Base-by-base conservation (phyloP, 2,797 vertebrate genomes). In the Diglossa cyanea region DNA sequence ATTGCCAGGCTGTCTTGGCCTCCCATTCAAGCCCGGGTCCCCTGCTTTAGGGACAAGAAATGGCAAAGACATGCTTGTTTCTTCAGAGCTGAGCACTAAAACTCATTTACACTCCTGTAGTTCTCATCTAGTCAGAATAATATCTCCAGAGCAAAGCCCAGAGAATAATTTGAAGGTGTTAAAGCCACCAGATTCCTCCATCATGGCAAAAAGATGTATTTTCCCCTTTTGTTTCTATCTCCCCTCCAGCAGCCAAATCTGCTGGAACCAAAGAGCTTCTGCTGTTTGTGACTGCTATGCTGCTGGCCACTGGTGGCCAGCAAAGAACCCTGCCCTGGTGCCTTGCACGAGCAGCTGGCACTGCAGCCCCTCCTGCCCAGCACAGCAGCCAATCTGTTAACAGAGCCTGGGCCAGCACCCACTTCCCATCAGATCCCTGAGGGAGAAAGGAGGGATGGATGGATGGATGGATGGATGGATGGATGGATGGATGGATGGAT, bases 81-180 rank as follows among this genome's bases (percentile, higher is more conserved):
- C 58, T 58, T 81, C 66, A 88, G 73, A 93, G 62, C 25, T 84
- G 63, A 93, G 37, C 48, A 48, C 33, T 90, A 73, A 79, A 79
- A 44, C 17, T 82, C 19, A 40, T 67, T 88, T 63, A 50, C 40
- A 19, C 16, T 67, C 55, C 62, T 42, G 57, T 62, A 86, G 45
- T 28, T 81, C 44, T 44, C 47, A 50, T 58, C 47, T 54, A 58
- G 58, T n/a, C 50, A 72, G 51, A 84, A 70, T 26, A n/a, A 15
- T 19, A 33, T 28, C 37, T 91, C 51, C 2, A 1, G 42, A 89
- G 62, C n/a, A 86, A 91, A 96, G 61, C 19, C 53, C 33, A 54
- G 58, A 66, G 37, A 51, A 72, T 3, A 60, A 30, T 61, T 54
- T 47, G 30, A 72, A 44, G 14, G 15, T 60, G 33, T 86, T 63